Base-by-base conservation (phyloP, 2,113 vertebrate species). In the Etia nguti region DNA sequence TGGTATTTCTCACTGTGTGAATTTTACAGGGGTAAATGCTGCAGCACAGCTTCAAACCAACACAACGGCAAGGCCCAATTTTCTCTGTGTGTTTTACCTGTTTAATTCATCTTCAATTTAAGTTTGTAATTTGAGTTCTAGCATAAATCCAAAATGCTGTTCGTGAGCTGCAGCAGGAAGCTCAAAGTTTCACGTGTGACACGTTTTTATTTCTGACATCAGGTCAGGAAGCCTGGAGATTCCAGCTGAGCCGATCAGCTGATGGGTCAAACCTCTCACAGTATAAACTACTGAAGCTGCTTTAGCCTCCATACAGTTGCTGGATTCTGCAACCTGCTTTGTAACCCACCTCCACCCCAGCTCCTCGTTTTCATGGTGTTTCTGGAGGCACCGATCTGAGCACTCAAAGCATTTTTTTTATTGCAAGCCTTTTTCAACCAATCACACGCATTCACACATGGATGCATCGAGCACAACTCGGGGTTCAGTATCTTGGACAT, bases 361-460 rank as follows among this genome's bases (percentile, higher is more conserved):
- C 65, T 70, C 65, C 12, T 70, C 1, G 0, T 24, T 68, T 22
- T 68, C 0, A 0, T 41, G 36, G 0, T 70, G 62, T 70, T 62
- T 36, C 31, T 36, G 18, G 59, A n/a, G n/a, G n/a, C 36, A n/a
- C 59, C 2, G 18, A n/a, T 65, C 31, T n/a, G 18, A 36, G 18
- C 31, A 36, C 1, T 62, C 59, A 20, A 62, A 36, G 31, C 29
- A 36, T 0, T 62, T 4, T 62, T 62, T 62, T 18, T 26, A 18
- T 11, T 62, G 31, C 18, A 62, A 62, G 1, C 31, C 31, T 7
- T 62, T n/a, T 20, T 62, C 16, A 62, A 16, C 31, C 59, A 62
- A n/a, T 36, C 18, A n/a, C 59, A 0, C 0, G 18, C 59, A 62
- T 36, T 36, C 0, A 65, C 59, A 12, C 59, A 36, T 4, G 18